Evolutionary conservation across 2,113 vertebrate genomes (phyloP).

Genomic region (human (Homo sapiens)): GRCh38 chr11:99810501-99811000

Average conservation of each 20-base stretch:
- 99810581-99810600: slow-evolving; percentile 65
- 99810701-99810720: slow-evolving; percentile 49
- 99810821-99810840: slow-evolving; percentile 45
- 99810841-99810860: not conserved
- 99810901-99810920: not conserved
- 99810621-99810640: slow-evolving; percentile 66
- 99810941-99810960: not conserved
- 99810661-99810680: slow-evolving; percentile 64
- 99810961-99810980: not conserved
- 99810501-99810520: slow-evolving; percentile 23
- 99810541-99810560: slow-evolving; percentile 31
- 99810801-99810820: slow-evolving; percentile 54
- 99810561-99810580: not conserved
- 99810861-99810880: not conserved
- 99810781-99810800: slow-evolving; percentile 55
- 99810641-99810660: slow-evolving; percentile 80
- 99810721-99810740: slow-evolving; percentile 59
- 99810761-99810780: slow-evolving; percentile 55
- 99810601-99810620: slow-evolving; percentile 48
- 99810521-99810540: slow-evolving; percentile 44
- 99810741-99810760: slow-evolving; percentile 65
- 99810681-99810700: slow-evolving; percentile 25
- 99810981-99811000: not conserved
- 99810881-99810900: not conserved
- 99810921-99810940: not conserved